A percentile compares a stretch with the other conserved stretches of the same genome.
phyloP scores from a whole-genome alignment of 2,888 invertebrate species.

The Lithosia quadra region DNA sequence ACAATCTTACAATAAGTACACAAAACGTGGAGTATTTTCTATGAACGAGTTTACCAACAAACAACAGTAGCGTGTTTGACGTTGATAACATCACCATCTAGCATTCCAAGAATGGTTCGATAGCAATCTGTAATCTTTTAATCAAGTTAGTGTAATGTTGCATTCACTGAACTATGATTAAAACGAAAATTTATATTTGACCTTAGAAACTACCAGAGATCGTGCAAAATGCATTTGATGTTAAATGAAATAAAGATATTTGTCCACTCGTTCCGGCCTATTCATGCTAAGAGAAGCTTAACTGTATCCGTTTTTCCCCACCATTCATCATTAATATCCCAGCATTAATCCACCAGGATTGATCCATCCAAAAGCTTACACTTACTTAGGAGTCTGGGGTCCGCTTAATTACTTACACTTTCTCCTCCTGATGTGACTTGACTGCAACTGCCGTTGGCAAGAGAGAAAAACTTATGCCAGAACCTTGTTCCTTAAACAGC shows the following conservation, averaged over 20 bases:
- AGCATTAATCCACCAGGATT: not conserved
- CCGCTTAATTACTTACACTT: no score
- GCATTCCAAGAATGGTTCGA: conserved; percentile 23
- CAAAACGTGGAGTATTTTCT: conserved; percentile 16
- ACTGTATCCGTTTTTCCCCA: no score
- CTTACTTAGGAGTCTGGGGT: not conserved
- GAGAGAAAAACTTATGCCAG: not conserved
- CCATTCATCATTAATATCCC: no score
- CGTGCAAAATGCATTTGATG: not conserved
- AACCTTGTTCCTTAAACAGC: not conserved
- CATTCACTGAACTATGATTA: not conserved
- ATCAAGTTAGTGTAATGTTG: not conserved
- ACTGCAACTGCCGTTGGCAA: not conserved
- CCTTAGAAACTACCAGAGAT: not conserved
- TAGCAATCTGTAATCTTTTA: conserved; percentile 17
- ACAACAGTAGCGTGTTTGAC: conserved; percentile 28
- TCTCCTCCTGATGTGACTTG: not conserved
- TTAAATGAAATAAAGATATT: no score
- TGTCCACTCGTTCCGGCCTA: no score
- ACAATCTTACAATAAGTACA: conserved; percentile 3
- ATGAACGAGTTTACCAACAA: conserved; percentile 34
- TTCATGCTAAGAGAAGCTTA: no score
- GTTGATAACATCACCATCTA: conserved; percentile 33
- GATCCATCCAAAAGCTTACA: not conserved
- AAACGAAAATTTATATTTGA: not conserved